Conservation (phyloP, 2,888 invertebrate genomes). For the Masnerella sp. region DNA sequence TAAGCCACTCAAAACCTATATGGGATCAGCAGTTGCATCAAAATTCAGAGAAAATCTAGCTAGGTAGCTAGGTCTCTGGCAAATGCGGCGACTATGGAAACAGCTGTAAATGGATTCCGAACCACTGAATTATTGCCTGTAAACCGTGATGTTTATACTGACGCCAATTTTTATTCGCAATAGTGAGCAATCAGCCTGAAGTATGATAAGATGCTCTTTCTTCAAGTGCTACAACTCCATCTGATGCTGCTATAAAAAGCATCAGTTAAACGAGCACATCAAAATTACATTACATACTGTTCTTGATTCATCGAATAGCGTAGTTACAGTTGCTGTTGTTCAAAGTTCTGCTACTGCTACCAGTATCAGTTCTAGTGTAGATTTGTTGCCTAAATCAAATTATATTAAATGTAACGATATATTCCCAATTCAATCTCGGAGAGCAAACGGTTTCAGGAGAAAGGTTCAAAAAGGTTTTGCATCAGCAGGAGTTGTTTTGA, state of each 20-base stretch:
- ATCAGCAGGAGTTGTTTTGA: not conserved
- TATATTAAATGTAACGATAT: not conserved
- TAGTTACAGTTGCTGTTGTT: not conserved
- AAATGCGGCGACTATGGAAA: slow-evolving; percentile 62
- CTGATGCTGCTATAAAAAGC: not conserved
- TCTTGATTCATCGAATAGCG: not conserved
- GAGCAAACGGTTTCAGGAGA: not conserved
- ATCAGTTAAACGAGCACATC: not conserved
- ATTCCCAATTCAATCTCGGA: not conserved
- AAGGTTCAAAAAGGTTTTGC: not conserved
- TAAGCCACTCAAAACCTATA: too few species aligned
- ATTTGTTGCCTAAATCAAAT: not conserved
- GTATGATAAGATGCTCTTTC: not conserved
- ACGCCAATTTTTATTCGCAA: slow-evolving; percentile 59
- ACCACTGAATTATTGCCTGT: slow-evolving; percentile 66
- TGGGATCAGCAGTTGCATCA: not conserved
- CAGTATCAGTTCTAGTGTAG: not conserved
- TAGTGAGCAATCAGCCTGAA: slow-evolving; percentile 15
- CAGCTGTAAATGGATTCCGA: slow-evolving; percentile 65
- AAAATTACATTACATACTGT: not conserved
- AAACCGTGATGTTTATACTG: slow-evolving; percentile 63
- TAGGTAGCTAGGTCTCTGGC: slow-evolving; percentile 65
- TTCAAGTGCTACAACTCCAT: not conserved
- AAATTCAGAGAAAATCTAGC: not conserved
- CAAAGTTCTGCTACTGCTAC: not conserved